Conservation (phyloP, 2,113 vertebrate species). For the Labeo catla region DNA sequence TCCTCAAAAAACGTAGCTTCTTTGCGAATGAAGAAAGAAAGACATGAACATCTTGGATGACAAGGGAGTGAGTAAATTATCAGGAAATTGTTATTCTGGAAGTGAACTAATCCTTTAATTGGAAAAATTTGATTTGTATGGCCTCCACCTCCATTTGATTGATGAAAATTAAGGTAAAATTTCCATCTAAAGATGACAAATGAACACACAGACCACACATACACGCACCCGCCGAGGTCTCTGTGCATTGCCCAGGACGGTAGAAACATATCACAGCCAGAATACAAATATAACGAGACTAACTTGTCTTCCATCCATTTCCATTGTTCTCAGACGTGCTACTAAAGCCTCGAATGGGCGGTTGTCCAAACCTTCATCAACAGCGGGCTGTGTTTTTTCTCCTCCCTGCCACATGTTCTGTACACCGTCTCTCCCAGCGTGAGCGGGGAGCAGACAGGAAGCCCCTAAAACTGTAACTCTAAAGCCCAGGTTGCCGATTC, state of each 20-base stretch:
- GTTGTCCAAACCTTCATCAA: constrained; percentile 39
- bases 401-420: constrained; percentile 51
- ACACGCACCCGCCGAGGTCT: background rate
- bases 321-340: constrained; percentile 40
- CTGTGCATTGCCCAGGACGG: background rate
- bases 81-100: too few species aligned
- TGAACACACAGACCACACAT: constrained; percentile 24
- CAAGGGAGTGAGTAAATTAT: too few species aligned
- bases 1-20: too few species aligned
- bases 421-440: constrained; percentile 46
- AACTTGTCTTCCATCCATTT: constrained; percentile 54
- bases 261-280: constrained; percentile 36
- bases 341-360: constrained; percentile 27
- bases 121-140: constrained; percentile 3
- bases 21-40: too few species aligned
- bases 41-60: too few species aligned
- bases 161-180: background rate
- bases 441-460: constrained; percentile 63
- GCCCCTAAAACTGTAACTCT: constrained; percentile 62
- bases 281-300: constrained; percentile 55
- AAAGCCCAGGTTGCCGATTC: constrained; percentile 55
- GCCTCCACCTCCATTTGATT: background rate
- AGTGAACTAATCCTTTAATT: background rate
- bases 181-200: constrained; percentile 15
- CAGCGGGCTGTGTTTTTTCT: constrained; percentile 56